phyloP scores from a whole-genome alignment of 2,113 vertebrate genomes.

The Piaya cayana region DNA sequence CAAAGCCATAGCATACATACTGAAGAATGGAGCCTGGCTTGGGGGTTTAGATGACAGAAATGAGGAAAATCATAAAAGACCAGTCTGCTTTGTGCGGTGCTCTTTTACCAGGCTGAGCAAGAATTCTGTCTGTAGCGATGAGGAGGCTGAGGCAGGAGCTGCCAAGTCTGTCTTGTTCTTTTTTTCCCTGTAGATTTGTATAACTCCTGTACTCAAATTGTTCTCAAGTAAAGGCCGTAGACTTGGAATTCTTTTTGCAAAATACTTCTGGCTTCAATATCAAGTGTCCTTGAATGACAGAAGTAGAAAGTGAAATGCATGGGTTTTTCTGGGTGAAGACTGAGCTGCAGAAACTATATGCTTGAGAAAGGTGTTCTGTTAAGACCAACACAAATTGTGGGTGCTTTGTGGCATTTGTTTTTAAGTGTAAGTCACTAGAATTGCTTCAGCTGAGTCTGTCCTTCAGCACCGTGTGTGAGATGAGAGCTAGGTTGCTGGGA shows the following conservation, averaged over 20 bases:
- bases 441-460: neutral
- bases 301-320: neutral
- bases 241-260: slow-evolving; percentile 25
- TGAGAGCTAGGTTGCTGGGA: neutral
- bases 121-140: slow-evolving; percentile 44
- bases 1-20: neutral
- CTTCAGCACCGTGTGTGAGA: neutral
- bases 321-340: slow-evolving; percentile 19
- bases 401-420: neutral
- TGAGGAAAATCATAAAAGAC: neutral
- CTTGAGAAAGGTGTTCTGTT: neutral
- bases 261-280: slow-evolving; percentile 33
- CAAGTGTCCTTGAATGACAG: slow-evolving; percentile 27
- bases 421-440: neutral
- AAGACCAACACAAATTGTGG: neutral
- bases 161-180: slow-evolving; percentile 60
- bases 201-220: slow-evolving; percentile 51
- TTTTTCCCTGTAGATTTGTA: slow-evolving; percentile 57
- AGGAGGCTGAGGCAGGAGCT: slow-evolving; percentile 48
- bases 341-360: neutral
- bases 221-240: slow-evolving; percentile 45
- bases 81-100: neutral
- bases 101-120: slow-evolving; percentile 24
- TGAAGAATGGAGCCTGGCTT: neutral
- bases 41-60: neutral